Percentiles rank a stretch among this genome's conserved stretches.
Evolutionary conservation across 2,113 vertebrate genomes (phyloP).

Genomic region (Periophthalmus modestus): DNA sequence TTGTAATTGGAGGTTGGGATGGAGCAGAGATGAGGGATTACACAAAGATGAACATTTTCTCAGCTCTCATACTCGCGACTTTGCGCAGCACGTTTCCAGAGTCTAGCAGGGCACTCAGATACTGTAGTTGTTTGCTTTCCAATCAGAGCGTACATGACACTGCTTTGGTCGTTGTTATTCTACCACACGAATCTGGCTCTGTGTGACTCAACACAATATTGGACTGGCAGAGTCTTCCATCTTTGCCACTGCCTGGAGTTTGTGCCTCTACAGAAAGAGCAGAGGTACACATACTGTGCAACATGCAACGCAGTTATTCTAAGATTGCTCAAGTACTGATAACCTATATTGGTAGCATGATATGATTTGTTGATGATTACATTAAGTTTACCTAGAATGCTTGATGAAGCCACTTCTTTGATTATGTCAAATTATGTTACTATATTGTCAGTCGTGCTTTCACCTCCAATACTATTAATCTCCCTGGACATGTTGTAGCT

Average conservation of each 20-base stretch:
- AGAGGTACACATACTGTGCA: neutral
- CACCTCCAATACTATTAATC: no score
- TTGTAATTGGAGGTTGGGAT: constrained; percentile 76
- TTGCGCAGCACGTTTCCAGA: constrained; percentile 30
- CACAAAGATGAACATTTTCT: constrained; percentile 69
- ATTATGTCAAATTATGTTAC: neutral
- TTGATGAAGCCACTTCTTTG: neutral
- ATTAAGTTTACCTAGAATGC: neutral
- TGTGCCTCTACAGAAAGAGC: constrained; percentile 26
- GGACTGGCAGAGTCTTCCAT: constrained; percentile 22
- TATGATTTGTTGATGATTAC: neutral
- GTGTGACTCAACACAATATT: constrained; percentile 30
- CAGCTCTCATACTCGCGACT: constrained; percentile 42
- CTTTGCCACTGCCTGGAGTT: constrained; percentile 18
- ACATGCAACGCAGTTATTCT: neutral
- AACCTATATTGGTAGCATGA: neutral
- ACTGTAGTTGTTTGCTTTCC: constrained; percentile 30
- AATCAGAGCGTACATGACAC: constrained; percentile 27
- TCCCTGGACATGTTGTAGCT: no score
- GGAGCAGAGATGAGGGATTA: constrained; percentile 70
- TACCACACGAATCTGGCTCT: constrained; percentile 16
- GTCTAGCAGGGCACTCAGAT: constrained; percentile 31
- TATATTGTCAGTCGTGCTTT: no score
- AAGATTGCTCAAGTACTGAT: neutral
- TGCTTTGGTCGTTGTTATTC: constrained; percentile 24